Conservation (phyloP, 2,888 invertebrate genomes). For the Pterobdella sp. region DNA sequence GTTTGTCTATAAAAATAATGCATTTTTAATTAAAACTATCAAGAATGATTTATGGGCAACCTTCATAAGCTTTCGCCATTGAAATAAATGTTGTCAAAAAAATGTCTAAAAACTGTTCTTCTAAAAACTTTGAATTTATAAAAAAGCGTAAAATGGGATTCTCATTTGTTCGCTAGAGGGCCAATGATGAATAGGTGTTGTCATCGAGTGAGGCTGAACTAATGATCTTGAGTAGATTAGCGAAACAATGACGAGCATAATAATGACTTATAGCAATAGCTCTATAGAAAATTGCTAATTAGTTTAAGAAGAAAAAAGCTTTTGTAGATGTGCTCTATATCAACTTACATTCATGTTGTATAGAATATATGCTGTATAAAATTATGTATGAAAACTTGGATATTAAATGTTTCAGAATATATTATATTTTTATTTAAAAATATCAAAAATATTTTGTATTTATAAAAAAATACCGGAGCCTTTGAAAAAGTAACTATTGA, state of each 20-base stretch:
- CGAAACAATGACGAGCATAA: not conserved
- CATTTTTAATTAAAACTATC: not conserved
- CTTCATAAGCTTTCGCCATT: too few species aligned
- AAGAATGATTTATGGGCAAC: not conserved
- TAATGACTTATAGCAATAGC: not conserved
- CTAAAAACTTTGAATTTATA: too few species aligned
- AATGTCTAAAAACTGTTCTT: too few species aligned
- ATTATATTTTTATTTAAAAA: not conserved
- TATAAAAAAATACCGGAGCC: not conserved
- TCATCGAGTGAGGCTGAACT: not conserved
- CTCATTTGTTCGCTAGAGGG: not conserved
- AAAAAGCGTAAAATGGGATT: too few species aligned
- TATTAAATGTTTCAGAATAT: not conserved
- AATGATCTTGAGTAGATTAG: not conserved
- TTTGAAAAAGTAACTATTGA: not conserved
- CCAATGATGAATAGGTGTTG: not conserved
- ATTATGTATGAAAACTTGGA: not conserved
- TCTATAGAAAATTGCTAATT: not conserved
- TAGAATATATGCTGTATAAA: not conserved
- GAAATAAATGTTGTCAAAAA: too few species aligned
- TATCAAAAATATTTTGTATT: too few species aligned
- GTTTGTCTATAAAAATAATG: not conserved
- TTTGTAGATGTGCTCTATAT: too few species aligned
- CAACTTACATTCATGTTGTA: not conserved
- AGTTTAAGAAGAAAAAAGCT: not conserved